phyloP scores from a whole-genome alignment of 2,888 invertebrate species.

The Cantharis flavilabris region DNA sequence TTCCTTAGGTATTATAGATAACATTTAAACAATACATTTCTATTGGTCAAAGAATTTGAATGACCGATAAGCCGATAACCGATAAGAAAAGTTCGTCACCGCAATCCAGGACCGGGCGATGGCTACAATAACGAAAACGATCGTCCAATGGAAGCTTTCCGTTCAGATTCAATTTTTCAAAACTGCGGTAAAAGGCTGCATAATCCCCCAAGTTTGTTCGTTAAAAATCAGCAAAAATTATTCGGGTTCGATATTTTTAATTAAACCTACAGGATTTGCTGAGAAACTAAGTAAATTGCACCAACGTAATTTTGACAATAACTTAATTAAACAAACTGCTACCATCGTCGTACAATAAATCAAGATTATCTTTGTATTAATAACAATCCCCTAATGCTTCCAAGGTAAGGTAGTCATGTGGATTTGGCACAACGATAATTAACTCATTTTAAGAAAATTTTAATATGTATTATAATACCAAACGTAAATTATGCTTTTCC shows the following conservation, averaged over 20 bases:
- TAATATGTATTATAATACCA: background rate
- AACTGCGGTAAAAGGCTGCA: background rate
- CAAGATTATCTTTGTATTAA: constrained; percentile 1
- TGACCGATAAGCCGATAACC: background rate
- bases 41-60: background rate
- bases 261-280: background rate
- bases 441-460: background rate
- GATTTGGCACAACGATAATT: background rate
- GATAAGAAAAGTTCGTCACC: background rate
- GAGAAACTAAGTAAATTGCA: background rate
- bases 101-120: background rate
- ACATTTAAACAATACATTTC: background rate
- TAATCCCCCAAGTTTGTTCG: background rate
- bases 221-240: background rate
- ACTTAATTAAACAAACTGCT: constrained; percentile 1
- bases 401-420: background rate
- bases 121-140: background rate
- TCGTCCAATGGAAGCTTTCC: too few species aligned
- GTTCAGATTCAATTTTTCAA: too few species aligned
- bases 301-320: background rate
- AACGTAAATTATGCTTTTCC: background rate
- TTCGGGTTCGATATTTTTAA: background rate
- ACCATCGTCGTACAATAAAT: constrained; percentile 1
- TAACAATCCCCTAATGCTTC: background rate
- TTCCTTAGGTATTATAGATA: background rate